Percentiles rank a stretch among this genome's conserved stretches.
Evolutionary conservation across 2,797 vertebrate species (phyloP).

Genomic region (Cyclopterus lumpus): DNA sequence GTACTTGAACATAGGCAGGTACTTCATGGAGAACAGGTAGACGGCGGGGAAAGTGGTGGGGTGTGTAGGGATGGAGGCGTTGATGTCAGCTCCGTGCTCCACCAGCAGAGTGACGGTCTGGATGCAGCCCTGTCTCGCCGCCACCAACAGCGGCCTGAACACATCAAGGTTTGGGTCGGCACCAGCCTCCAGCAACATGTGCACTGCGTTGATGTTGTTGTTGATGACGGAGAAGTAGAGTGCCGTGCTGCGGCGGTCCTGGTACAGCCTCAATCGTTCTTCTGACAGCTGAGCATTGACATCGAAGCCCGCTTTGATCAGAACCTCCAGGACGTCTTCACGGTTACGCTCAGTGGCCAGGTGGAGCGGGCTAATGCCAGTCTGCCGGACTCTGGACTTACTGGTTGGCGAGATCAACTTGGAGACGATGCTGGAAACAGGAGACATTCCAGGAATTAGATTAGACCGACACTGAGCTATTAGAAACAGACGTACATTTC

Average conservation of each 20-base stretch:
- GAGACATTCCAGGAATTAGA: constrained; percentile 24
- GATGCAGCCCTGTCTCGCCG: constrained; percentile 88
- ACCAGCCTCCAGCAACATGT: constrained; percentile 87
- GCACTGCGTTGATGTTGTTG: constrained; percentile 86
- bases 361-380: constrained; percentile 94
- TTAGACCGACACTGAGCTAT: neutral
- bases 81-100: constrained; percentile 90
- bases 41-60: constrained; percentile 92
- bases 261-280: constrained; percentile 87
- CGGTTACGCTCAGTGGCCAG: constrained; percentile 90
- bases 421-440: constrained; percentile 86
- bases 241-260: constrained; percentile 89
- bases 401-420: constrained; percentile 91
- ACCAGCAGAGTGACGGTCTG: constrained; percentile 87
- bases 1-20: constrained; percentile 90
- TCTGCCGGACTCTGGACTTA: constrained; percentile 86
- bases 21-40: constrained; percentile 94
- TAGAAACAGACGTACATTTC: too few relatives aligned
- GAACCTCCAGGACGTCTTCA: constrained; percentile 86
- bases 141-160: constrained; percentile 91
- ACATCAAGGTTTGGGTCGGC: constrained; percentile 92
- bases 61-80: constrained; percentile 88
- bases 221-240: constrained; percentile 93
- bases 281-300: constrained; percentile 88
- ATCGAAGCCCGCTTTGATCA: constrained; percentile 89